Base-by-base conservation (phyloP, 2,113 vertebrate species). In the Progne subis region DNA sequence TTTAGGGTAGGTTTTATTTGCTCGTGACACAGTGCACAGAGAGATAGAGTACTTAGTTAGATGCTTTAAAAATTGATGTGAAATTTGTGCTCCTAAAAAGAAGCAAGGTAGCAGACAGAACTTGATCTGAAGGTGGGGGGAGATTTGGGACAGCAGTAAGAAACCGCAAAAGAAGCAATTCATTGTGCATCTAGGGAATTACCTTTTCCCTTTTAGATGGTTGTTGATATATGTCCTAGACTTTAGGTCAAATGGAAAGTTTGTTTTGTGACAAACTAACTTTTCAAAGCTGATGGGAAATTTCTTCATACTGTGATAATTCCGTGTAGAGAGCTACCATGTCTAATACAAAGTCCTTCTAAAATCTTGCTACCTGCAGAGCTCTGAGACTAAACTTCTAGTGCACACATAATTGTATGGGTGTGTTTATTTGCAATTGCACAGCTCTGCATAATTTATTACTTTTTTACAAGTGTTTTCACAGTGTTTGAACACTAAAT, bases 61-160 rank as follows among this genome's bases (percentile, higher is more conserved):
- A 41, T 92, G 46, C 72, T 95, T 96, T 50, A 93, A 95, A 96
- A 96, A 92, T 79, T 92, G 34, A 92, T 90, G 56, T 81, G 92
- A 94, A 96, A 74, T 94, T 84, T 55, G 9, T 88, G 15, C 56
- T 95, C 12, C 69, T 47, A 47, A 68, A 95, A 89, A 84, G 49
- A 75, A 90, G 44, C 20, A 28, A 88, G 39, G 23, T 59, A 71
- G 72, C 26, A 32, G 64, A 80, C 81, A 91, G 86, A 95, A 83
- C 56, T 92, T 26, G 5, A 61, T 69, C 57, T 94, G 84, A 88
- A 75, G 65, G 64, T 84, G 55, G n/a, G 32, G 17, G 63, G 72
- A 81, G 49, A 83, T 94, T 86, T 90, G 69, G 67, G 47, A 50
- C 55, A 69, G 53, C 63, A 56, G 57, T 53, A 72, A 67, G 60